Conservation (phyloP, 2,888 invertebrate genomes). For the Orchesellides sinensis region DNA sequence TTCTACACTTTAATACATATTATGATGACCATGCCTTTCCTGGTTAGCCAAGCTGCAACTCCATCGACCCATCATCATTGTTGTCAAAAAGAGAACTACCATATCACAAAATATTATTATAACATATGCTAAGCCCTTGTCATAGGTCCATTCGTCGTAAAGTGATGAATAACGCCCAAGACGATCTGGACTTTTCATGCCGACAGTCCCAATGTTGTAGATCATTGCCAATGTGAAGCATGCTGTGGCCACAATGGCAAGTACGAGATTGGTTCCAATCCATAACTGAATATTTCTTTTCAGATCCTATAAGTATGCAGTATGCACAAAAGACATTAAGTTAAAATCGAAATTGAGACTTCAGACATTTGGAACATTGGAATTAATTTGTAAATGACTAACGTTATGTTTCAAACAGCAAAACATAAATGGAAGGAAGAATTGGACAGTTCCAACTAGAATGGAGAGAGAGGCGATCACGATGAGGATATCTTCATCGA, state of each 20-base stretch:
- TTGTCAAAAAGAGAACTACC: conserved; percentile 54
- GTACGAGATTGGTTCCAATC: conserved; percentile 63
- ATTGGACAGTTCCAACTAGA: conserved; percentile 60
- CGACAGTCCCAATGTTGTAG: conserved; percentile 62
- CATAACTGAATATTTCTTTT: conserved; percentile 58
- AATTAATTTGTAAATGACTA: not conserved
- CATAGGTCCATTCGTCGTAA: conserved; percentile 66
- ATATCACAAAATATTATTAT: conserved; percentile 60
- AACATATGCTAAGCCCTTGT: conserved; percentile 59
- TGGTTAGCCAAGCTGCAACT: conserved; percentile 42
- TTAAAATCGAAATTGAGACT: too few relatives aligned
- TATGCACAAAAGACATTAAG: too few relatives aligned
- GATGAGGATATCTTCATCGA: conserved; percentile 64
- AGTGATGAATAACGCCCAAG: conserved; percentile 46
- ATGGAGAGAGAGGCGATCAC: conserved; percentile 60
- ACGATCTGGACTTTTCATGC: conserved; percentile 51
- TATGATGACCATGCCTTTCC: conserved; percentile 10
- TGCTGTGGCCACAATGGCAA: conserved; percentile 37
- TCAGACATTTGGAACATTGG: too few relatives aligned
- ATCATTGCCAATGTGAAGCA: conserved; percentile 56
- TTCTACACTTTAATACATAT: conserved; percentile 33
- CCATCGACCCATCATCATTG: conserved; percentile 58
- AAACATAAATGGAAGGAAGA: conserved; percentile 60
- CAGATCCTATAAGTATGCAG: conserved; percentile 36
- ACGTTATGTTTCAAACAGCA: conserved; percentile 63